These are phyloP conservation scores for Henricia sp. DNA, from an alignment of 53 echinoderm and acorn worm genomes.

Conservation along the genomic window DNA sequence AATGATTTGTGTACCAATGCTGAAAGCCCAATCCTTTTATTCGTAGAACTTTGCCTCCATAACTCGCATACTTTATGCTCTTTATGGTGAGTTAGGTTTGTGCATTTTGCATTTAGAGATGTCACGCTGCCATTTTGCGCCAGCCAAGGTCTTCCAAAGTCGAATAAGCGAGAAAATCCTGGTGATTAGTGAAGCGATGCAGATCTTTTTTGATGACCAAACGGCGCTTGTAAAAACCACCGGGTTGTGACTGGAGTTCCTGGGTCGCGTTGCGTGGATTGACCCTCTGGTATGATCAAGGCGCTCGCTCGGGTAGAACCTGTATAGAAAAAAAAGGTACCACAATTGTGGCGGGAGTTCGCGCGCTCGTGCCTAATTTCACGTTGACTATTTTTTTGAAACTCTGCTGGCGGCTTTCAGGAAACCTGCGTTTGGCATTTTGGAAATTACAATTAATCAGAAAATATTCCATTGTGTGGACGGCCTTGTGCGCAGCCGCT, in stretches of 20 bases:
- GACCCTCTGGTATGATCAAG: conserved; percentile 30
- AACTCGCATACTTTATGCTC: background rate
- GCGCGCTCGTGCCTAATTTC: conserved; percentile 47
- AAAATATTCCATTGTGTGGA: background rate
- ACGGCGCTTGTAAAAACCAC: conserved; percentile 1
- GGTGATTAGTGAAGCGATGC: conserved; percentile 20
- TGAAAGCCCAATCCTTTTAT: too few relatives aligned
- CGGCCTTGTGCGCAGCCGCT: conserved; percentile 22
- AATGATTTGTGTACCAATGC: too few relatives aligned
- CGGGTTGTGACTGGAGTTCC: conserved; percentile 20
- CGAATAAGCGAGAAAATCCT: conserved; percentile 36
- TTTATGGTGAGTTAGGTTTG: background rate
- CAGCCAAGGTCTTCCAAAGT: conserved; percentile 15
- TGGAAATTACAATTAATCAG: background rate
- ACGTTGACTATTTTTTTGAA: background rate
- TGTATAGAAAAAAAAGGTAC: conserved; percentile 5
- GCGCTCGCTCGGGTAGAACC: conserved; percentile 45
- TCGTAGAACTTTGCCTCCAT: too few relatives aligned
- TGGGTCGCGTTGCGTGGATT: conserved; percentile 25
- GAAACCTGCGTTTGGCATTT: background rate
- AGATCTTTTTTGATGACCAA: conserved; percentile 14
- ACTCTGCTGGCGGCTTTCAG: conserved; percentile 11
- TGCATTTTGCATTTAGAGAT: background rate
- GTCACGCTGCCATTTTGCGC: background rate
- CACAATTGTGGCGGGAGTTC: conserved; percentile 30